Base-by-base conservation (phyloP, 2,113 vertebrate species). In the Lamprotornis superbus region DNA sequence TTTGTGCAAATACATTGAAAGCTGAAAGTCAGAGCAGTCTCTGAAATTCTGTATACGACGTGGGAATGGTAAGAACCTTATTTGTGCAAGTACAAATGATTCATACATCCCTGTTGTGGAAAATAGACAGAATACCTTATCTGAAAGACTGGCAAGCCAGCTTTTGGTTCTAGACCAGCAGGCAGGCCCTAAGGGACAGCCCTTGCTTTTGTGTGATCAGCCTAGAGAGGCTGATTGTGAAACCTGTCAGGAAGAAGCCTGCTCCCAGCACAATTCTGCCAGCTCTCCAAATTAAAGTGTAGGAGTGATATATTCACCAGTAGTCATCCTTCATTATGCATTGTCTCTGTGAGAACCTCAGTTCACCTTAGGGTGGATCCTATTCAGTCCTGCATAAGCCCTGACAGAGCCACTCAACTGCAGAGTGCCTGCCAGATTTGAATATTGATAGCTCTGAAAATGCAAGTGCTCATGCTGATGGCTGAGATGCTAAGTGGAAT, bases 191-290 rank as follows among this genome's bases (percentile, higher is more conserved):
- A 52, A 83, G 82, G 71, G 87, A 93, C 47, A 88, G 79, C 27
- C 42, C 33, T 77, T 64, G 90, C 82, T 92, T 90, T 83, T 93
- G 68, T 83, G 37, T 78, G 79, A 95, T 91, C 93, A 90, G 59
- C 44, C 79, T 74, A 40, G 39, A 91, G 75, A 63, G 31, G 52
- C 71, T 64, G 78, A 90, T 31, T 63, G 85, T 67, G 94, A 96
- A 95, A 96, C 42, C 93, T 96, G 89, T 93, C 96, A 95, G 84
- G 59, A 85, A 88, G 87, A 93, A 69, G 82, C 33, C 70, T 55
- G 70, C 37, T 90, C 50, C 77, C 75, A 64, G 39, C 2, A 21
- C 4, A 1, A 88, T 83, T 70, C 75, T 90, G 79, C 75, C 87
- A 73, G 90, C 71, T 86, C 94, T 91, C 90, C 87, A 93, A 91